phyloP scores from a whole-genome alignment of 1,140 invertebrate species.

The Lineus longissimus region DNA sequence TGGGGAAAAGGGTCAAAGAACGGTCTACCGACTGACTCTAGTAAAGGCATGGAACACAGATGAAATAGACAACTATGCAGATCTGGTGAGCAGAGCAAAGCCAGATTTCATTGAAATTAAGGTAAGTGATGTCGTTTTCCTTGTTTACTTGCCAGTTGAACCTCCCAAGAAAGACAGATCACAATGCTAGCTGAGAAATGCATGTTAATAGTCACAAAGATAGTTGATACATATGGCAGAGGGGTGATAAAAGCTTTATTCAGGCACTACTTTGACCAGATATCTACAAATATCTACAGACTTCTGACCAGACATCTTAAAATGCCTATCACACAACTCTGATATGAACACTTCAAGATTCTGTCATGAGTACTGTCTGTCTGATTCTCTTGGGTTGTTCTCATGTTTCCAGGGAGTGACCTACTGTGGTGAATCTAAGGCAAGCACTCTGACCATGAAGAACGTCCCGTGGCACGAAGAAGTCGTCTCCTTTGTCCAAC shows the following conservation, averaged over 20 bases:
- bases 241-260: background rate
- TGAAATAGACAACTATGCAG: slow-evolving; percentile 62
- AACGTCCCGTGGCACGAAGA: slow-evolving; percentile 68
- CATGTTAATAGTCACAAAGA: no score
- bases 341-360: background rate
- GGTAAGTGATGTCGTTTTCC: slow-evolving; percentile 35
- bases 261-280: no score
- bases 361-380: background rate
- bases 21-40: slow-evolving; percentile 64
- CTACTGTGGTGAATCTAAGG: slow-evolving; percentile 64
- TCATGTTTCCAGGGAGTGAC: slow-evolving; percentile 59
- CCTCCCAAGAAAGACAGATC: background rate
- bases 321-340: no score
- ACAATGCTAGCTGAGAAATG: slow-evolving; percentile 7
- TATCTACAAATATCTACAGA: no score
- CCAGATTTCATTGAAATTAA: slow-evolving; percentile 70
- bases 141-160: background rate
- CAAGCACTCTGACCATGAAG: slow-evolving; percentile 62
- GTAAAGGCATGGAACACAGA: slow-evolving; percentile 65
- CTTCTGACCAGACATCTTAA: no score
- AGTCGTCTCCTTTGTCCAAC: slow-evolving; percentile 59
- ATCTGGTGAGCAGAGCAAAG: slow-evolving; percentile 60
- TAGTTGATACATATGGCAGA: background rate
- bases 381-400: no score
- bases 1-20: slow-evolving; percentile 61